Evolutionary conservation across 1,140 invertebrate species (phyloP), one percentile per base, ranked within the genome.

Genomic region (Zaprionus inermis): DNA sequence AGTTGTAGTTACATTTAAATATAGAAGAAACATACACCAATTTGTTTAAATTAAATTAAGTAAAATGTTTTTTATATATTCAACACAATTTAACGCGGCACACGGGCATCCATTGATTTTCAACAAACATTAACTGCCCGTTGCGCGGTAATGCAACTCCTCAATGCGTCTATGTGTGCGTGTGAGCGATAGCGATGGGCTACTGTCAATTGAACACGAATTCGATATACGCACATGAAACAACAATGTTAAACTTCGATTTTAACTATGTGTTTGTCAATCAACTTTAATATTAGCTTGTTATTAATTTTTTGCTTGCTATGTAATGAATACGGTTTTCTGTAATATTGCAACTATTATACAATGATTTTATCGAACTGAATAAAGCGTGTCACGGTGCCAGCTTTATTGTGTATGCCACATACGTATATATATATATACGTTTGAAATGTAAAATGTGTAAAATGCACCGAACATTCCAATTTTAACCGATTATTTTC

Each of bases 91-190:
- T 12, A 69, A 38, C 28, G 22, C 38, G 44, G 34, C n/a, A 41
- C 63, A 65, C 76, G 44, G 51, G 68, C 73, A 63, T 72, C 82
- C 71, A 79, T 83, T 88, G 79, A 79, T 88, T 88, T 86, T 88
- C 83, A 69, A 51, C 71, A 73, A 73, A 61, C 71, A 73, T 46
- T 69, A 64, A 71, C 67, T 70, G 58, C 61, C 67, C 67, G 67
- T 69, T 54, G 72, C 76, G 83, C 81, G 81, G 65, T 70, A 81
- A 86, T 76, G 79, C 82, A 83, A 59, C 82, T 83, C 58, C 57
- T 59, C 34, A 58, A 20, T 36, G 30, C 20, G 56, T 36, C 44
- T 44, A 34, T 30, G 34, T 69, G 38, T 44, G 55, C 51, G 52
- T 52, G 59, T 20, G 7, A 54, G 57, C 34, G 58, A 59, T 75